Conservation (phyloP, 2,113 vertebrate species). For the Erythrolamprus reginae region DNA sequence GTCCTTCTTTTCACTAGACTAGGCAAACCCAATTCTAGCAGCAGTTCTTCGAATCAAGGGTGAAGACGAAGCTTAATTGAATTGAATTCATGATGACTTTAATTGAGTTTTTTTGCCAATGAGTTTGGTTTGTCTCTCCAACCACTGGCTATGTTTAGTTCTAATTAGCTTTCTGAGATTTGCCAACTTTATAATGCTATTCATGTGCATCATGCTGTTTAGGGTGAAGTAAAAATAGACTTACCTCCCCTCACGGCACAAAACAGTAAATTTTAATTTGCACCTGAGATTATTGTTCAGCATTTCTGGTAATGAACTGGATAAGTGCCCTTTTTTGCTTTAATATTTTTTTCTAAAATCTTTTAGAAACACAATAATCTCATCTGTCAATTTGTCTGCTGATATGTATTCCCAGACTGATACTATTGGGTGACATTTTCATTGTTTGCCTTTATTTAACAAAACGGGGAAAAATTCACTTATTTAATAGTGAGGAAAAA, state of each 20-base stretch:
- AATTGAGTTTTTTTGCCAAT: not conserved
- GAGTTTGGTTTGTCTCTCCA: not conserved
- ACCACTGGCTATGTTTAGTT: not conserved
- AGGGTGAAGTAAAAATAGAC: too few relatives aligned
- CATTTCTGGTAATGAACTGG: not conserved
- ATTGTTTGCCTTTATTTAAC: not conserved
- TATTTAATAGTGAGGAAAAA: not conserved
- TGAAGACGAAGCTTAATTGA: not conserved
- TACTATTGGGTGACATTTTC: not conserved
- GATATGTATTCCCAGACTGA: not conserved
- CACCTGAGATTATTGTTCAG: not conserved
- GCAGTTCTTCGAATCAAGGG: not conserved
- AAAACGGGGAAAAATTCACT: not conserved
- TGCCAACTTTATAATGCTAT: not conserved
- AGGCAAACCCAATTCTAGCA: not conserved
- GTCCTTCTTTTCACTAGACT: not conserved
- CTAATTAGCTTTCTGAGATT: not conserved
- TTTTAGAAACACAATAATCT: not conserved
- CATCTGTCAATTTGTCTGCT: not conserved
- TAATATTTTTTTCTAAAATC: not conserved
- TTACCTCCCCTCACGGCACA: not conserved
- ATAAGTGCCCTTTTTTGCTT: not conserved
- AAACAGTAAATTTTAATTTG: not conserved
- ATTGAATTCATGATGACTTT: not conserved
- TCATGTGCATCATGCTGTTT: not conserved